phyloP scores from a whole-genome alignment of 2,113 vertebrate genomes.

The Ceyx cyanopectus region DNA sequence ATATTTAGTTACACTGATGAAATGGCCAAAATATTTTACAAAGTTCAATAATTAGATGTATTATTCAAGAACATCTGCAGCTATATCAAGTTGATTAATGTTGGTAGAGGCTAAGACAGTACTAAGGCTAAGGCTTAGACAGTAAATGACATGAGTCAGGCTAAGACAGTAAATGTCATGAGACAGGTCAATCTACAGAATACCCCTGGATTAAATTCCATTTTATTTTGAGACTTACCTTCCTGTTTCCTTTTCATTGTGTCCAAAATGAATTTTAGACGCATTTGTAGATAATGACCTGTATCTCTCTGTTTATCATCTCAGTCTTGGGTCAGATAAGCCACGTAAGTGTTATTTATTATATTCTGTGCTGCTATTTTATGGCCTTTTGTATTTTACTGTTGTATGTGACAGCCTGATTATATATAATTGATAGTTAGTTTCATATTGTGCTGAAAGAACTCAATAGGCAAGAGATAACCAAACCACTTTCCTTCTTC shows the following conservation, averaged over 20 bases:
- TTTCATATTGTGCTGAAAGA: background rate
- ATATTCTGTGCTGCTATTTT: constrained; percentile 20
- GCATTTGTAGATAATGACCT: constrained; percentile 46
- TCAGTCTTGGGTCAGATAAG: constrained; percentile 1
- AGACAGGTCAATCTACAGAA: constrained; percentile 7
- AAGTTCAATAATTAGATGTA: background rate
- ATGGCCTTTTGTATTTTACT: constrained; percentile 34
- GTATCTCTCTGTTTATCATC: background rate
- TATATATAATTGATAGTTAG: constrained; percentile 40
- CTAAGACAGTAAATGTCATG: too few relatives aligned
- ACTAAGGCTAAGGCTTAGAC: too few relatives aligned
- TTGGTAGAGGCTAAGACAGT: background rate
- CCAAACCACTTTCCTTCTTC: background rate
- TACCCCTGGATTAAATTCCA: constrained; percentile 4
- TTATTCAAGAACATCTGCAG: background rate
- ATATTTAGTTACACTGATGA: background rate
- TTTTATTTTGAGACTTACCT: constrained; percentile 45
- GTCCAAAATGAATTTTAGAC: constrained; percentile 39
- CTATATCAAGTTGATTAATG: background rate
- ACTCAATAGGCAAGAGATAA: background rate
- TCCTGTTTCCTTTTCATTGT: constrained; percentile 7
- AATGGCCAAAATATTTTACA: background rate
- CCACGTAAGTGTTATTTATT: background rate
- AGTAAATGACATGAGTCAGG: too few relatives aligned
- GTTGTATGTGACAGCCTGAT: constrained; percentile 35